A percentile compares a stretch with the other conserved stretches of the same genome.
phyloP scores from a whole-genome alignment of 2,888 invertebrate species.

The Apantesis nais region DNA sequence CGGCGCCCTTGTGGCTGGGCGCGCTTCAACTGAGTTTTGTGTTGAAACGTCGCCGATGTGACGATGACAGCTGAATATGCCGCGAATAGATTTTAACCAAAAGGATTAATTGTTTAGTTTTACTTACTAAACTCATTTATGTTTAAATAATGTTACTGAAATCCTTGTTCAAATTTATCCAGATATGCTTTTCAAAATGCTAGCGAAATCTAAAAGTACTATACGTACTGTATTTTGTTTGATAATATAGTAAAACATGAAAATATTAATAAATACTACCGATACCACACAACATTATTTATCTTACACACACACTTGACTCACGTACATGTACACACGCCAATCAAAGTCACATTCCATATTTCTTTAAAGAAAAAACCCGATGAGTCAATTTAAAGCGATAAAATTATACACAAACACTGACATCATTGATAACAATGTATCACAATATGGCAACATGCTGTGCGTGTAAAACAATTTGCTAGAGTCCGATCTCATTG shows the following conservation, averaged over 20 bases:
- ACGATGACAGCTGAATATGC: slow-evolving; percentile 55
- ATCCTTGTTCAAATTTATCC: not conserved
- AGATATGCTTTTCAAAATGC: not conserved
- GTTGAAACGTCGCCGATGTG: slow-evolving; percentile 68
- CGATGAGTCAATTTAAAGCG: slow-evolving; percentile 33
- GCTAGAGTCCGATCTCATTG: slow-evolving; percentile 45
- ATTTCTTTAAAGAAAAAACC: slow-evolving; percentile 22
- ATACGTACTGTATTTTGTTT: not conserved
- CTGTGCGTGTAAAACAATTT: slow-evolving; percentile 39
- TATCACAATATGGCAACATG: slow-evolving; percentile 42
- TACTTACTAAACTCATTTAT: slow-evolving; percentile 3
- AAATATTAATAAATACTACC: not conserved
- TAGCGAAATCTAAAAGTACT: not conserved
- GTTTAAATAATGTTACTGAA: slow-evolving; percentile 1
- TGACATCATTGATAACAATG: slow-evolving; percentile 49
- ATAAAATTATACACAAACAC: slow-evolving; percentile 41
- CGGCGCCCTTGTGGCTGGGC: slow-evolving; percentile 71
- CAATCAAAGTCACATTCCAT: slow-evolving; percentile 6
- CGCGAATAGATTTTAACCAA: slow-evolving; percentile 25
- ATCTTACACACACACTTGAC: not conserved
- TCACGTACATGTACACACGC: not conserved
- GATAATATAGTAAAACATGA: not conserved
- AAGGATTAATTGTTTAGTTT: slow-evolving; percentile 10
- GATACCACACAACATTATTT: slow-evolving; percentile 8
- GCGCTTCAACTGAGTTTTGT: slow-evolving; percentile 63